Base-by-base conservation (phyloP, 2,888 invertebrate species). In the Hirtodrosophila histrioides region DNA sequence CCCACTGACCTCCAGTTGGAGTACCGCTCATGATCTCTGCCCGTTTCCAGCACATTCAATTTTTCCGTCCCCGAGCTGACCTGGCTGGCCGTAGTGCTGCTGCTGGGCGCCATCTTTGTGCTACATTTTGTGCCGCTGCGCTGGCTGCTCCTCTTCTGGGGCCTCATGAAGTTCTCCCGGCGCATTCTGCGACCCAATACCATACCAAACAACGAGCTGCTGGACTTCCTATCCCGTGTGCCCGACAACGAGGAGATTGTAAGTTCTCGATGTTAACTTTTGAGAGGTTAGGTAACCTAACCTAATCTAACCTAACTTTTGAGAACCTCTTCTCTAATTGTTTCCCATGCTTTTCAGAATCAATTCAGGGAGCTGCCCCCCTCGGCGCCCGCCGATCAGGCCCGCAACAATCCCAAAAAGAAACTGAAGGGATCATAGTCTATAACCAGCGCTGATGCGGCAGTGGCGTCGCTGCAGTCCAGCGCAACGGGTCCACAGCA, bases 21-120 rank as follows among this genome's bases (percentile, higher is more conserved):
- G 3, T 8, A 8, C 3, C 36, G 3, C 10, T 9, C 2, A 9
- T 27, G n/a, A 4, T 7, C 4, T 27, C 3, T 3, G 9, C n/a
- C 17, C 7, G 2, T 9, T 39, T 66, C 69, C 93, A 98, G 98
- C 92, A 95, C 98, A 64, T 97, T 98, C 93, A 98, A 98, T 92
- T 99, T 99, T 93, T 97, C 98, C 66, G 96, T 98, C 91, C 98
- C 99, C 69, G 99, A 98, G 93, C 93, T 99, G 79, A 98, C 98
- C 86, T 97, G 96, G 93, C 93, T 99, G 91, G 97, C 98, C 12
- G 96, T 98, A 80, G 92, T 95, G 39, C 93, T 97, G 85, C 92
- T 98, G 51, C 90, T 95, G 62, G 93, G 94, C 48, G 96, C 94
- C 9, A 94, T 95, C 79, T 75, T 96, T 51, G 95, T 99, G 8